phyloP scores from a whole-genome alignment of 2,888 invertebrate species.

The Eudasyphora cyanicolor region DNA sequence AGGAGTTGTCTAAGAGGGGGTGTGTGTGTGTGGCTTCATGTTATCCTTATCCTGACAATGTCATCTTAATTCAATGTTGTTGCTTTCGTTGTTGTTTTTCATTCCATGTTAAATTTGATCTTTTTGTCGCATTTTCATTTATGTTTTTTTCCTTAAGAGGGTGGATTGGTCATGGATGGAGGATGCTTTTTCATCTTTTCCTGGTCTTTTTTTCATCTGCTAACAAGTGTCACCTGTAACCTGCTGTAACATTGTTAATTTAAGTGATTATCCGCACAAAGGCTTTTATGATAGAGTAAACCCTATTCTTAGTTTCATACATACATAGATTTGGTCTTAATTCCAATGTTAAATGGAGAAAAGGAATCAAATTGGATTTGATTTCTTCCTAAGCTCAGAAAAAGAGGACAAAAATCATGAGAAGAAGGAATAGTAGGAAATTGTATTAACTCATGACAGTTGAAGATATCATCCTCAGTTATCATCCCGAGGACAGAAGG shows the following conservation, averaged over 20 bases:
- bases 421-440: too few relatives aligned
- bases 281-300: conserved; percentile 29
- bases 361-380: not conserved
- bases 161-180: not conserved
- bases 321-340: conserved; percentile 15
- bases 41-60: conserved; percentile 44
- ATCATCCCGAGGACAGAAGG: too few relatives aligned
- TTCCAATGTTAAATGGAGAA: not conserved
- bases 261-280: not conserved
- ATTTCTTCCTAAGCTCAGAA: not conserved
- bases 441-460: too few relatives aligned
- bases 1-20: not conserved
- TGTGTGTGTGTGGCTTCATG: not conserved
- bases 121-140: conserved; percentile 5
- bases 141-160: not conserved
- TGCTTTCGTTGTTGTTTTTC: conserved; percentile 13
- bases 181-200: not conserved
- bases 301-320: not conserved
- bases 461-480: too few relatives aligned
- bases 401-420: too few relatives aligned
- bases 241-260: conserved; percentile 3
- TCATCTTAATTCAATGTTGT: conserved; percentile 41
- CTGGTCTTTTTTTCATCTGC: not conserved
- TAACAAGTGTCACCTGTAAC: conserved; percentile 44
- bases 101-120: conserved; percentile 21